phyloP scores from a whole-genome alignment of 2,113 vertebrate genomes.

The Thalassarche chlororhynchos region DNA sequence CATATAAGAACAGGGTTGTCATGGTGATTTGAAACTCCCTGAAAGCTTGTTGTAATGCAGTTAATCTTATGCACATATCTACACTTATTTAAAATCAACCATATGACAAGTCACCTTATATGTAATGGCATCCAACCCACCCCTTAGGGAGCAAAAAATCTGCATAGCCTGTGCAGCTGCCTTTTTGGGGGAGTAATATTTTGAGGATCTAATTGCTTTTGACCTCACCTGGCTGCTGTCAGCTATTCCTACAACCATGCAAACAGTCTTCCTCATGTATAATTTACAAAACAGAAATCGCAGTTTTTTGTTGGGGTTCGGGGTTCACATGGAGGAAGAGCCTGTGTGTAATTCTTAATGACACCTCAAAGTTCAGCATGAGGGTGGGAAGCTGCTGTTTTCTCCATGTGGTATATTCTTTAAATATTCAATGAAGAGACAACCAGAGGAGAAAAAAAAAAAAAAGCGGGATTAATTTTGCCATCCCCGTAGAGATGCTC shows the following conservation, averaged over 20 bases:
- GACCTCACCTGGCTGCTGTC: conserved; percentile 35
- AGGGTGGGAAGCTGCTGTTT: not conserved
- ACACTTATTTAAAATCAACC: not conserved
- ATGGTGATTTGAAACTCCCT: conserved; percentile 40
- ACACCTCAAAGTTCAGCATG: not conserved
- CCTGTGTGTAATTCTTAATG: not conserved
- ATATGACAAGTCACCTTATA: not conserved
- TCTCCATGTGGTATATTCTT: not conserved
- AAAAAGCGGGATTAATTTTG: not conserved
- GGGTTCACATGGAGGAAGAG: not conserved
- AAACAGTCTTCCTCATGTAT: not conserved
- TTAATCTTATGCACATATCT: conserved; percentile 12
- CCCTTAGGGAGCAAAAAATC: not conserved
- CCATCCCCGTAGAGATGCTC: not conserved
- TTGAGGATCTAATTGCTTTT: not conserved
- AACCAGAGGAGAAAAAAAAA: not conserved
- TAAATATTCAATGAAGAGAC: not conserved
- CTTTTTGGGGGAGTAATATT: not conserved
- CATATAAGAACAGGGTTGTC: conserved; percentile 6
- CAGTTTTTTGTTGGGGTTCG: not conserved
- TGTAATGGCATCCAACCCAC: not conserved
- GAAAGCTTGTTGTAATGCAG: conserved; percentile 28
- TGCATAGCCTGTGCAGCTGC: not conserved
- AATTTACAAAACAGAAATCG: not conserved
- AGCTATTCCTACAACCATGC: not conserved